Conservation (phyloP, 1,140 invertebrate genomes). For the Calycopis cecrops region DNA sequence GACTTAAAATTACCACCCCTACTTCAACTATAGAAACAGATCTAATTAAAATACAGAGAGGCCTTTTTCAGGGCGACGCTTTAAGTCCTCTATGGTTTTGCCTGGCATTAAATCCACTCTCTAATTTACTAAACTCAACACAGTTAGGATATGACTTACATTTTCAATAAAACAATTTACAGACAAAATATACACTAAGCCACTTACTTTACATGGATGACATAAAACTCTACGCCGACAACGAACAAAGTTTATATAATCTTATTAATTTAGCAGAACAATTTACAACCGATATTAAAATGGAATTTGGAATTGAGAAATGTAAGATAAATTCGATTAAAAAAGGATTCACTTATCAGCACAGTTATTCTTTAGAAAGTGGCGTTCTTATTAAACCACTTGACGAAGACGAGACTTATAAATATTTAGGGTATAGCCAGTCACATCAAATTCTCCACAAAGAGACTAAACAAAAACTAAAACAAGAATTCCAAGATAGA, state of each 20-base stretch:
- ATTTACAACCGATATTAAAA: conserved; percentile 5
- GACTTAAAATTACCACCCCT: conserved; percentile 11
- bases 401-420: conserved; percentile 13
- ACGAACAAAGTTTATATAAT: background rate
- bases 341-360: conserved; percentile 2
- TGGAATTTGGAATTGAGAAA: conserved; percentile 5
- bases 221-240: conserved; percentile 11
- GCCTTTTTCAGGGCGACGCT: conserved; percentile 32
- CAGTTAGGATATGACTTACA: background rate
- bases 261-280: conserved; percentile 4
- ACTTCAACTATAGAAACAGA: conserved; percentile 13
- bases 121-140: background rate
- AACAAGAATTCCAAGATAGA: conserved; percentile 7
- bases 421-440: conserved; percentile 16
- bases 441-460: conserved; percentile 11
- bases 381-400: conserved; percentile 5
- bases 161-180: background rate
- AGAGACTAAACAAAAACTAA: conserved; percentile 14
- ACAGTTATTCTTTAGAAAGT: conserved; percentile 1
- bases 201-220: too few species aligned
- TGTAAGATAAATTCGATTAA: conserved; percentile 18
- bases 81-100: background rate
- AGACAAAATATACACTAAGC: background rate
- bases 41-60: conserved; percentile 23
- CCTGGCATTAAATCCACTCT: too few species aligned